Conservation (phyloP, 2,113 vertebrate genomes). For the Rhynchopsitta pachyrhyncha region DNA sequence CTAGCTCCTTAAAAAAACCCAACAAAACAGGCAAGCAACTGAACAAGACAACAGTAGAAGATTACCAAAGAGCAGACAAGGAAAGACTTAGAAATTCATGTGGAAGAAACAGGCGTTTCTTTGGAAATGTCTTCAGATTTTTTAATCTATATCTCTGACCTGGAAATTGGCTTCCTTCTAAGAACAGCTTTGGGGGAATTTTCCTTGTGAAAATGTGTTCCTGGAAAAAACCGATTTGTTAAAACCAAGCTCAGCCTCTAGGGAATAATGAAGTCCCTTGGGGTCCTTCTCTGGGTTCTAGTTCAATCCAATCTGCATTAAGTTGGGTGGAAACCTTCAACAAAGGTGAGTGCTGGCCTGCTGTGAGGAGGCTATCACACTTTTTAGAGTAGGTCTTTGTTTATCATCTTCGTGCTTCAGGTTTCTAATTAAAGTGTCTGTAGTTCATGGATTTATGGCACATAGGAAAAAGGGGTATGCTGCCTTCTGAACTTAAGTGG, state of each 20-base stretch:
- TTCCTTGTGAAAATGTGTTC: background rate
- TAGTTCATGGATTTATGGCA: background rate
- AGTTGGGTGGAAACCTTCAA: background rate
- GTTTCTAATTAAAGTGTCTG: background rate
- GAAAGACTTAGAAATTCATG: background rate
- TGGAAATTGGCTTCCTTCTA: background rate
- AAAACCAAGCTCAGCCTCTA: background rate
- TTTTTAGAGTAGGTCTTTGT: fast-evolving
- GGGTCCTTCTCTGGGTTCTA: background rate
- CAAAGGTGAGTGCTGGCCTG: background rate
- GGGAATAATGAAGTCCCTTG: background rate
- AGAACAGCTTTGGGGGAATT: background rate
- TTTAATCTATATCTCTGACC: background rate
- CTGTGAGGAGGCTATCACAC: background rate
- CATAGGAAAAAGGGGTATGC: background rate
- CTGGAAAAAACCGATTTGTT: background rate
- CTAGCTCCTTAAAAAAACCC: background rate
- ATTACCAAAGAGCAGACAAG: background rate
- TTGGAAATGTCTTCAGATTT: background rate
- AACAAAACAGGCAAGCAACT: background rate
- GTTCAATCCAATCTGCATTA: background rate
- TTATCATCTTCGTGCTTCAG: fast-evolving
- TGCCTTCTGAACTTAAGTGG: background rate
- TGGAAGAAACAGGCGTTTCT: background rate
- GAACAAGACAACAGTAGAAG: background rate